Conservation (phyloP, 1,140 invertebrate species). For the Drosophila ananassae region DNA sequence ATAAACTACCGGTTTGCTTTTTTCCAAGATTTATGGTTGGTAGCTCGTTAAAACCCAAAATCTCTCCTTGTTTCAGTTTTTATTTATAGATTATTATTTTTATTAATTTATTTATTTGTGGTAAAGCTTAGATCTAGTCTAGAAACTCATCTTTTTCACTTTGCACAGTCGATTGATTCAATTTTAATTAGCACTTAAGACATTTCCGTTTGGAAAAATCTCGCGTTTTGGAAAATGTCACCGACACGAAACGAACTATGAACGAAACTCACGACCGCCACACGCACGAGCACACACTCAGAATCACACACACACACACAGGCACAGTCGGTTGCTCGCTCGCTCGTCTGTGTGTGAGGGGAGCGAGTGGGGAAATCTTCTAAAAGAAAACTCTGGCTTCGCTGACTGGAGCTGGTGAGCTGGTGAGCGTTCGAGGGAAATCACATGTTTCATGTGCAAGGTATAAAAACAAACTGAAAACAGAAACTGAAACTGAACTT, state of each 20-base stretch:
- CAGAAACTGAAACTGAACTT: conserved; percentile 45
- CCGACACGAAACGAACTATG: conserved; percentile 35
- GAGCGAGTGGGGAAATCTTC: conserved; percentile 53
- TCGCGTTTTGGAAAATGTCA: conserved; percentile 30
- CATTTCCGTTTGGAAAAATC: conserved; percentile 55
- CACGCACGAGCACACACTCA: conserved; percentile 15
- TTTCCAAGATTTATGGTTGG: conserved; percentile 23
- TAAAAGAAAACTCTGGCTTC: conserved; percentile 70
- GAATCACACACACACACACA: conserved; percentile 17
- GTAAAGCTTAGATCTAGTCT: conserved; percentile 4
- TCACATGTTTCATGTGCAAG: conserved; percentile 81
- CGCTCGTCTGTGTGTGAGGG: background rate
- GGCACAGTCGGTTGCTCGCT: conserved; percentile 11
- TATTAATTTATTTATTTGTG: conserved; percentile 8
- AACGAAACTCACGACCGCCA: conserved; percentile 26
- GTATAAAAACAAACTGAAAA: conserved; percentile 80
- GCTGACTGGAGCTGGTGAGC: conserved; percentile 18
- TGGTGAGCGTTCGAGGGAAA: conserved; percentile 58
- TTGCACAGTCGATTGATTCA: conserved; percentile 18
- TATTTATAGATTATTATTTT: background rate
- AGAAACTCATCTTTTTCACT: background rate
- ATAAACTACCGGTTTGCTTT: background rate
- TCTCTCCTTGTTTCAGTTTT: conserved; percentile 7
- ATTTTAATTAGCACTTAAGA: conserved; percentile 48
- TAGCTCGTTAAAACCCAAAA: conserved; percentile 7